Conservation (phyloP, 2,797 vertebrate species). For the Pogoniulus pusillus region DNA sequence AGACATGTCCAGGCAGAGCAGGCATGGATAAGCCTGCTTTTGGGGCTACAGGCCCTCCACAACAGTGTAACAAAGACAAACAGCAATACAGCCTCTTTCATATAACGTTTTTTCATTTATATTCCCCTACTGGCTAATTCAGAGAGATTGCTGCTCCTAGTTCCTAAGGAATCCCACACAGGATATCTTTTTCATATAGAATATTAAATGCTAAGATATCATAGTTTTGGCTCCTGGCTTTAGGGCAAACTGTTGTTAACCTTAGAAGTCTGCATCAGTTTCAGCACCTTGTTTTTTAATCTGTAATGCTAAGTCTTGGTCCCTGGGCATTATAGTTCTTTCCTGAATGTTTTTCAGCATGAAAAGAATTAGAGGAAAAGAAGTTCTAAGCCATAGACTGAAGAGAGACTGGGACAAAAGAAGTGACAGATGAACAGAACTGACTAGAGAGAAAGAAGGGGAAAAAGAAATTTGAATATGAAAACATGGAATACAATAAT, state of each 20-base stretch:
- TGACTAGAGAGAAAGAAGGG: neutral
- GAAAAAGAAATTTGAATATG: neutral
- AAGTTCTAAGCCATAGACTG: neutral
- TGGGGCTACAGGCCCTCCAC: too few species aligned
- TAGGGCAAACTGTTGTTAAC: neutral
- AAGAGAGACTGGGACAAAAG: neutral
- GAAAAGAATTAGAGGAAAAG: neutral
- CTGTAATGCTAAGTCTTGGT: neutral
- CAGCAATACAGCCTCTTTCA: neutral
- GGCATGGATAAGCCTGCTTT: too few species aligned
- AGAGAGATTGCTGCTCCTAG: neutral
- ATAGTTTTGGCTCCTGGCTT: neutral
- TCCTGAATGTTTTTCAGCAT: neutral
- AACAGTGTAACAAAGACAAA: neutral
- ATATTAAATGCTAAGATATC: neutral
- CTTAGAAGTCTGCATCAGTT: neutral
- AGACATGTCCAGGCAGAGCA: too few species aligned
- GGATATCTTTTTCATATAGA: neutral
- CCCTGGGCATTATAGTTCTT: neutral
- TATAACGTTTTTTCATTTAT: neutral
- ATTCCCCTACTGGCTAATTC: neutral
- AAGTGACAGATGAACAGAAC: neutral
- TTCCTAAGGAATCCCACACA: neutral
- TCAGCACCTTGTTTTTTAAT: neutral
- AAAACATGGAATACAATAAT: neutral